Base-by-base conservation (phyloP, 2,797 vertebrate genomes). In the Podarcis siculus region DNA sequence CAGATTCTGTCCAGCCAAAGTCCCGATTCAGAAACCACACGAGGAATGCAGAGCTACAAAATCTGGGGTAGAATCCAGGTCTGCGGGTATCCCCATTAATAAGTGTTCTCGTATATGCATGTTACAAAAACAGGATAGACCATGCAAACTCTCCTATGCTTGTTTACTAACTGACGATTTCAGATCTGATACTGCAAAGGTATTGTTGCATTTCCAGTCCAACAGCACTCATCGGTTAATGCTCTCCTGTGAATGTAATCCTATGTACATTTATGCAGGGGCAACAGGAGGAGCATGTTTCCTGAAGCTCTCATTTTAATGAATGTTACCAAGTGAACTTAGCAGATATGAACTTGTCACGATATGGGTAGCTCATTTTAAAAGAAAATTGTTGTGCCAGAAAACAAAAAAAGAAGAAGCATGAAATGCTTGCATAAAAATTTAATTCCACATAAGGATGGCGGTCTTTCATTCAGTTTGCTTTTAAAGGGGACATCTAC, bases 311-410 rank as follows among this genome's bases (percentile, higher is more conserved):
- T 86, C 10, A 82, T 87, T 89, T 79, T 66, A 66, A 84, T 89
- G 77, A 89, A 89, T 58, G 1, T 3, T 86, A 2, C 1, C 55
- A 77, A 77, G 92, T 82, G 1, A 71, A 19, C 87, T 66, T 89
- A 30, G 66, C 27, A 88, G 3, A n/a, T n/a, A n/a, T n/a, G n/a
- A n/a, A n/a, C 32, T 39, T 89, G 64, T 30, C 30, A 90, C 13
- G n/a, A 23, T 30, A 79, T 35, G 55, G 64, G 30, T 5, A 23
- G 12, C 8, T 61, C 27, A 35, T 27, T 42, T 23, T 35, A 17
- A 78, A 72, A 72, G n/a, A 72, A 32, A 1, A 69, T 69, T 72
- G 30, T 69, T 30, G 30, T 9, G 25, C 25, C 27, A 69, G 67
- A 25, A 69, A 69, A 69, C 8, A 25, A 30, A 30, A 69, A 69